Base-by-base conservation (phyloP, 2,888 invertebrate genomes). In the Clistopyga incitator region DNA sequence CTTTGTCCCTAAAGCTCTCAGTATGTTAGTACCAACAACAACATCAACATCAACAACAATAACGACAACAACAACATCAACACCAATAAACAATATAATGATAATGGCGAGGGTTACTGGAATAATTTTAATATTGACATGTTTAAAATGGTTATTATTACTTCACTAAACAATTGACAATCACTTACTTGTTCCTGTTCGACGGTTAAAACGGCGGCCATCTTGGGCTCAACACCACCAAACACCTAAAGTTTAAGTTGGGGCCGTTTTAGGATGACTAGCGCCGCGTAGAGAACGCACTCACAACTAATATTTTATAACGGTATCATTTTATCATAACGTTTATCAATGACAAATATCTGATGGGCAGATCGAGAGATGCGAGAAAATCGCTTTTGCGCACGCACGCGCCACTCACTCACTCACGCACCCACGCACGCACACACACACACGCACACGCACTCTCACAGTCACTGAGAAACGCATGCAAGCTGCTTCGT, bases 151-250 rank as follows among this genome's bases (percentile, higher is more conserved):
- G 64, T 54, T n/a, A n/a, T n/a, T n/a, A 61, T 0, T 67, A 61
- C 8, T 13, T 42, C 38, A 42, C 45, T 72, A 81, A 86, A 79
- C 82, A 84, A 81, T 80, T 84, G 84, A 84, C 86, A 90, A 90
- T 92, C 90, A 95, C 96, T 96, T 93, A 96, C 97, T 95, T 95
- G 95, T 94, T 96, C 96, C 93, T 97, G 96, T 93, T 96, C 96
- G 93, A 95, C 95, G 94, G 96, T 96, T 94, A 96, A 94, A 92
- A 95, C 95, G 94, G 96, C 95, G 95, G 96, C 96, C 96, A 95
- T 95, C 91, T 94, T 94, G 93, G 93, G 91, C 90, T 89, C 88
- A 87, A 87, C 78, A 87, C 83, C 78, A 85, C 83, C 78, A 85
- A 85, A 86, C 85, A 85, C 72, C 65, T 71, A 74, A 56, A 64